Evolutionary conservation across 2,797 vertebrate species (phyloP), one percentile per base, ranked within the genome.

Genomic region (Sternotherus odoratus): DNA sequence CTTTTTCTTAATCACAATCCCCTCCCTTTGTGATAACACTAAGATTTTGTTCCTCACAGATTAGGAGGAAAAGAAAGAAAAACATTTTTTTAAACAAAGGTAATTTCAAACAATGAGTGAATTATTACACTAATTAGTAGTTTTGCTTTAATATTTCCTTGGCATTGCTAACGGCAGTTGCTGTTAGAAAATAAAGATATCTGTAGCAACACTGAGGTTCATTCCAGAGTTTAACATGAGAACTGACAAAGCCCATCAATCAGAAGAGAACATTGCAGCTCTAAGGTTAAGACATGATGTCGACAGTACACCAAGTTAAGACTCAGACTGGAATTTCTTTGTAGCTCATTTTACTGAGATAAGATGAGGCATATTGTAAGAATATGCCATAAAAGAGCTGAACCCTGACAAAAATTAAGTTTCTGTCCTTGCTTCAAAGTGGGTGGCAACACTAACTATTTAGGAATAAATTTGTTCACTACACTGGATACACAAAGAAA

Each of bases 51-150:
- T 88, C 87, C 89, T 91, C 95, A 96, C 94, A 96, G 94, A 95
- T 95, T 79, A 91, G 77, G 91, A 93, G 79, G 69, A 39, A 87
- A 87, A 1, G 6, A 23, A 23, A 26, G 46, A 77, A 13, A 33
- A 82, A 63, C 88, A 84, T 92, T 77, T n/a, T 87, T 92, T 94
- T 82, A 94, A 89, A 92, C 86, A 93, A 97, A 95, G 94, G 95
- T 97, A 96, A 96, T 95, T 97, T 97, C 89, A 80, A 93, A 92
- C 90, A 93, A 80, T 87, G 53, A 28, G 78, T 92, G 94, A 97
- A 93, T 96, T 93, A 89, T 94, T 97, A 84, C 88, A 75, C 95
- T 97, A 97, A 98, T 98, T 97, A 97, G 97, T 79, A 96, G 96
- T 92, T 94, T 92, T 89, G 89, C 95, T 85, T 78, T 94, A 85